phyloP scores from a whole-genome alignment of 37 sponge, comb jelly and placozoan genomes.

The Crambe crambe region DNA sequence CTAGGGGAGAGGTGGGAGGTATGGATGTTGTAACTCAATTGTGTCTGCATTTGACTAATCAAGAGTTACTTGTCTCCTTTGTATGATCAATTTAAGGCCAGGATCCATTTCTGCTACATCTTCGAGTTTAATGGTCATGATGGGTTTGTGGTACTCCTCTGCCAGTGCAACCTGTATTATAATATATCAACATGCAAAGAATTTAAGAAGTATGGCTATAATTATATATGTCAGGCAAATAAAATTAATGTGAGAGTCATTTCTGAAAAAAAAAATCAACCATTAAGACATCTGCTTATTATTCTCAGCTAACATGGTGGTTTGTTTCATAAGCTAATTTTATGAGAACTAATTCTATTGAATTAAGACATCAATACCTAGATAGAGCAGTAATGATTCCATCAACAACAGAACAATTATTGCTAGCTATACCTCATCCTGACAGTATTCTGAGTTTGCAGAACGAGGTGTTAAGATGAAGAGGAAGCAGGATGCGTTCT shows the following conservation, averaged over 20 bases:
- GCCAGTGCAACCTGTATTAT: conserved; percentile 59
- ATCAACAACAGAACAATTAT: neutral
- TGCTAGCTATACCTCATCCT: conserved; percentile 53
- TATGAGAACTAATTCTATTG: no score
- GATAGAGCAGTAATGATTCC: neutral
- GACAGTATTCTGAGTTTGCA: conserved; percentile 64
- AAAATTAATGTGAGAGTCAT: no score
- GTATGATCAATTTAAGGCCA: conserved; percentile 67
- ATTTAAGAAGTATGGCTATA: neutral
- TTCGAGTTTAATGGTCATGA: conserved; percentile 40
- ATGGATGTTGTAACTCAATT: neutral
- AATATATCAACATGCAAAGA: neutral
- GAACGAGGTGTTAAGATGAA: conserved; percentile 68
- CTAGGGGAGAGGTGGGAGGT: neutral
- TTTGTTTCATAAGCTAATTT: no score
- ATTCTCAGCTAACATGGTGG: no score
- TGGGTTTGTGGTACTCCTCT: conserved; percentile 72
- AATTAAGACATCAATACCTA: no score
- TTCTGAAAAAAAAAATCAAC: no score
- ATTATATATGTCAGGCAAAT: neutral
- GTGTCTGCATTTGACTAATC: neutral
- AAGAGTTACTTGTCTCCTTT: conserved; percentile 56
- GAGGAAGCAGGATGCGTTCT: conserved; percentile 15
- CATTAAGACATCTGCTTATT: no score
- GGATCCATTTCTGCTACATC: conserved; percentile 59